These are phyloP conservation scores for Lagorchestes hirsutus DNA, from an alignment of 2,797 vertebrate species.

Conservation along the genomic window DNA sequence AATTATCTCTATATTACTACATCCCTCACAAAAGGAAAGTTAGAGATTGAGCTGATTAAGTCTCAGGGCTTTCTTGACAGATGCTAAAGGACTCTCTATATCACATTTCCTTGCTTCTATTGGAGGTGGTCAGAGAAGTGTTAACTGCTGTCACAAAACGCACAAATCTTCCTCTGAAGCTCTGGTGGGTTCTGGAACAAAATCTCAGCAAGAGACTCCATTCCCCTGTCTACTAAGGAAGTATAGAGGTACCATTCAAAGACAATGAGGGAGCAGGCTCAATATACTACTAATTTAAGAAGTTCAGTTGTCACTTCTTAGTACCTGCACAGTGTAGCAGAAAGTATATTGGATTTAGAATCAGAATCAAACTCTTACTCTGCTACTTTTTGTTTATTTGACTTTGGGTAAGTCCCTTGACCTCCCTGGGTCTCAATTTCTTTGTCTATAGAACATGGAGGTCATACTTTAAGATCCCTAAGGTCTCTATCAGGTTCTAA, in stretches of 20 bases:
- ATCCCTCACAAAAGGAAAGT: conserved; percentile 20
- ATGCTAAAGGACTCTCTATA: conserved; percentile 32
- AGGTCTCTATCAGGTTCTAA: background rate
- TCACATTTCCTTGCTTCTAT: conserved; percentile 30
- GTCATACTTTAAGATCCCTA: background rate
- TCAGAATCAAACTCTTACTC: background rate
- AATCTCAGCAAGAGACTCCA: conserved; percentile 14
- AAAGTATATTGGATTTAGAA: background rate
- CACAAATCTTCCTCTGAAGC: conserved; percentile 20
- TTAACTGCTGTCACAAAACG: conserved; percentile 47
- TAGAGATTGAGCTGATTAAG: conserved; percentile 44
- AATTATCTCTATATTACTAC: background rate
- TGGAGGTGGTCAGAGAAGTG: background rate
- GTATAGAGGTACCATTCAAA: conserved; percentile 48
- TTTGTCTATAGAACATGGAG: background rate
- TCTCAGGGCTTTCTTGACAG: conserved; percentile 36
- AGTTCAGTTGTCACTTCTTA: conserved; percentile 26
- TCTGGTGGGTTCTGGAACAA: conserved; percentile 65
- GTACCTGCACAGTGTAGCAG: background rate
- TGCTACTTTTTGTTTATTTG: background rate
- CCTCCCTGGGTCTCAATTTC: background rate
- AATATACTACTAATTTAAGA: conserved; percentile 24
- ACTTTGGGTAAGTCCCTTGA: background rate
- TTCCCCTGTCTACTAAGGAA: conserved; percentile 29
- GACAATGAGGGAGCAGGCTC: background rate